Conservation (phyloP, 2,888 invertebrate species). For the Beris chalybata region DNA sequence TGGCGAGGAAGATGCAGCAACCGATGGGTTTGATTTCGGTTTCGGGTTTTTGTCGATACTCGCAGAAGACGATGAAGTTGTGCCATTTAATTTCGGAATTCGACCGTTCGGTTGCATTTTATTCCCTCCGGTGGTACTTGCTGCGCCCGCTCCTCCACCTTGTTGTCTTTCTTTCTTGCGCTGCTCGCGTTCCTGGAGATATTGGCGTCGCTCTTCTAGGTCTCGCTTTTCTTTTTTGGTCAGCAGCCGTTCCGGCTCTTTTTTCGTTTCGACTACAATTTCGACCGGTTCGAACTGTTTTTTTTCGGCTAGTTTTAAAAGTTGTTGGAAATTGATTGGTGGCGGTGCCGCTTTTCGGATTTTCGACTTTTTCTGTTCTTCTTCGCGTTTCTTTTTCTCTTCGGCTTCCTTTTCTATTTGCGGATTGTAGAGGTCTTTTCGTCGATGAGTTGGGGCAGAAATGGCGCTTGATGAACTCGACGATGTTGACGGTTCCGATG, state of each 20-base stretch:
- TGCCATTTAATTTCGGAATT: constrained; percentile 60
- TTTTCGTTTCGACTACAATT: constrained; percentile 59
- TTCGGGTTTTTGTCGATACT: constrained; percentile 33
- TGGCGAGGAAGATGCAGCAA: constrained; percentile 39
- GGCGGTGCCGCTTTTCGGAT: constrained; percentile 66
- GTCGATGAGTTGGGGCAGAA: constrained; percentile 29
- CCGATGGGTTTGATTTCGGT: constrained; percentile 37
- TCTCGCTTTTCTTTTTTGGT: constrained; percentile 80
- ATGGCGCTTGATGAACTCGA: background rate
- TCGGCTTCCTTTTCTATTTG: constrained; percentile 47
- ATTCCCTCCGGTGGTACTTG: constrained; percentile 21
- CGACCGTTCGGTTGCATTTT: constrained; percentile 52
- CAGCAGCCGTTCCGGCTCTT: constrained; percentile 70
- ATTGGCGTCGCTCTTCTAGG: constrained; percentile 70
- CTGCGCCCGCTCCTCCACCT: background rate
- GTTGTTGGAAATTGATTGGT: constrained; percentile 74
- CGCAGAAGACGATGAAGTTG: constrained; percentile 17
- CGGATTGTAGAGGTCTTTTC: constrained; percentile 47
- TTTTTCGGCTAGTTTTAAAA: constrained; percentile 79
- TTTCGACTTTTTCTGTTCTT: constrained; percentile 60
- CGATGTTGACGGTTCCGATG: background rate
- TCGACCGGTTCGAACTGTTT: constrained; percentile 80
- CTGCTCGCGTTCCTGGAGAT: constrained; percentile 60
- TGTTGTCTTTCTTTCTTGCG: constrained; percentile 51
- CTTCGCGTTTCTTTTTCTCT: constrained; percentile 49